A percentile compares a stretch with the other conserved stretches of the same genome.
Conservation (phyloP, 2,113 vertebrate species). For the Thalassoma bifasciatum region DNA sequence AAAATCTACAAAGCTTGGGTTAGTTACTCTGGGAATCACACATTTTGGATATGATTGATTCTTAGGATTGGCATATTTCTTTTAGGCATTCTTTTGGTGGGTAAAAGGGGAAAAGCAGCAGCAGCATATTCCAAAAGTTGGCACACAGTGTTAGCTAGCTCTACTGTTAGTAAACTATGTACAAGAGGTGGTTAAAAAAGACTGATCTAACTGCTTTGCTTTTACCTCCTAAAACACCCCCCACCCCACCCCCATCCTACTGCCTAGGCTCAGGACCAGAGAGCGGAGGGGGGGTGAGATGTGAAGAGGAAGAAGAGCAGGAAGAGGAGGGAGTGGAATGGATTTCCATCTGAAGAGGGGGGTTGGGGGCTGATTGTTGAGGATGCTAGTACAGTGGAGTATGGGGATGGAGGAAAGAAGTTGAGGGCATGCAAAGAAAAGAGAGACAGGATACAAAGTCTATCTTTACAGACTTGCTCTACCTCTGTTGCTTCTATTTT, state of each 20-base stretch:
- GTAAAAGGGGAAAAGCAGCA: constrained; percentile 43
- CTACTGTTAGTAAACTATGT: constrained; percentile 41
- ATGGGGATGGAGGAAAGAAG: constrained; percentile 58
- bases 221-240: constrained; percentile 56
- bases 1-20: constrained; percentile 36
- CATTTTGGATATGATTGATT: constrained; percentile 11
- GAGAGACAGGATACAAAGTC: constrained; percentile 79
- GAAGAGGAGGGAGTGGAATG: constrained; percentile 74
- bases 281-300: constrained; percentile 69
- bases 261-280: constrained; percentile 73
- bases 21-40: constrained; percentile 34
- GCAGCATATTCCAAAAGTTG: constrained; percentile 43
- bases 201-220: constrained; percentile 66
- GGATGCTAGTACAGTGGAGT: constrained; percentile 53
- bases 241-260: constrained; percentile 60
- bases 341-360: constrained; percentile 73
- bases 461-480: constrained; percentile 71
- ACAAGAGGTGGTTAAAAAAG: constrained; percentile 43
- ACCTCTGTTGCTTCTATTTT: constrained; percentile 29
- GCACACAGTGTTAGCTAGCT: constrained; percentile 57
- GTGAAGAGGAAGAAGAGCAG: constrained; percentile 73
- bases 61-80: background rate
- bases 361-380: constrained; percentile 15
- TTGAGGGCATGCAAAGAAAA: constrained; percentile 71
- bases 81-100: constrained; percentile 24